Base-by-base conservation (phyloP, 23 tunicate species). In the Oikopleura vanhoeffeni region DNA sequence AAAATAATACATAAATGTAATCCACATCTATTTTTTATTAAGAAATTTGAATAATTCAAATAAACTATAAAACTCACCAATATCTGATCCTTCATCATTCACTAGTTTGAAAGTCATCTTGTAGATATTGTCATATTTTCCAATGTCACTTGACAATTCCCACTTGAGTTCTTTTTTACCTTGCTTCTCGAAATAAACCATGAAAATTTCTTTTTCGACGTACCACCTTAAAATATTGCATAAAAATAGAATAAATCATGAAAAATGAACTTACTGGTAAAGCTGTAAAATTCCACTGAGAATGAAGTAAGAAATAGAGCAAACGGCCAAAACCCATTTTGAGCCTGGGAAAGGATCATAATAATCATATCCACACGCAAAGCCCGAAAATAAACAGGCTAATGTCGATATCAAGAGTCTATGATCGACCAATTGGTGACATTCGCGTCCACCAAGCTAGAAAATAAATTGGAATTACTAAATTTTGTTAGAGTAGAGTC, bases 121-220 rank as follows among this genome's bases (percentile, higher is more conserved):
- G 79, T 71, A 71, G 32, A 71, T 71, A 38, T 71, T 71, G 32
- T 71, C 79, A 38, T 71, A 71, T 30, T 71, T 71, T 71, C 79
- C 79, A 30, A 71, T 71, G 35, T 18, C 35, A 18, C 34, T 13
- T 33, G 38, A 24, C 34, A 71, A 2, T 30, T 71, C 79, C 79
- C 79, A 71, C 3, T 30, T 18, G 3, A 71, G 2, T 2, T 71
- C 35, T 71, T 71, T 71, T 38, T 71, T 71, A 18, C 79, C 79
- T 2, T 18, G 34, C 35, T 71, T 71, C 32, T 71, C 79, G 79
- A 13, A 13, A 30, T 13, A 71, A 24, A 71, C 79, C 27, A 71
- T 18, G 79, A 71, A 71, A 38, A 71, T 71, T 13, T 71, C 79
- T 38, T 71, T 71, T 38, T 71, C 79, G 79, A 71, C 79, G 79